Percentiles rank a stretch among this genome's conserved stretches.
Conservation (phyloP, 2,797 vertebrate species). For the Danio tinwini region DNA sequence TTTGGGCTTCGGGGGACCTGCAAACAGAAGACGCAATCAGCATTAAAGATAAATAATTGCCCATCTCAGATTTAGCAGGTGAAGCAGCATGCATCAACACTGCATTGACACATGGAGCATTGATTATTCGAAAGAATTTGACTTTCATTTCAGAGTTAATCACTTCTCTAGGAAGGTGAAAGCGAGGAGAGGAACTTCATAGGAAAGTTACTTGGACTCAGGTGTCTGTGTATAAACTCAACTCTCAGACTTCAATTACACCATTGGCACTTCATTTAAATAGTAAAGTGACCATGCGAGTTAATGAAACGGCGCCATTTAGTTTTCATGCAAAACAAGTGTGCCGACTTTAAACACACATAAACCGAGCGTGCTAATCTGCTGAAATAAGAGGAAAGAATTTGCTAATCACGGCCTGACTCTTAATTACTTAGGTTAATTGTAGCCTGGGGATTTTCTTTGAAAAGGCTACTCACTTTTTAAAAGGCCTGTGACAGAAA, state of each 20-base stretch:
- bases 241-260: conserved; percentile 58
- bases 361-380: conserved; percentile 73
- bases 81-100: conserved; percentile 23
- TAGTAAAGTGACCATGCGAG: conserved; percentile 47
- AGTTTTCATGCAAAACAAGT: conserved; percentile 60
- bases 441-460: conserved; percentile 74
- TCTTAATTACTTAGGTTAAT: conserved; percentile 83
- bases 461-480: conserved; percentile 58
- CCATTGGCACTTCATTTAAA: conserved; percentile 54
- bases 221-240: conserved; percentile 33
- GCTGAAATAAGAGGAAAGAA: conserved; percentile 75
- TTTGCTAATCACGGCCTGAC: conserved; percentile 82
- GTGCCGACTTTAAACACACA: conserved; percentile 58
- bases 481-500: conserved; percentile 61
- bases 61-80: conserved; percentile 39
- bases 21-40: conserved; percentile 50
- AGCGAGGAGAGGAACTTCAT: conserved; percentile 45
- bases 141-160: conserved; percentile 57
- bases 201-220: conserved; percentile 29
- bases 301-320: conserved; percentile 56
- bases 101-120: conserved; percentile 41
- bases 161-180: conserved; percentile 43
- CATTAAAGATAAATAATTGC: conserved; percentile 44
- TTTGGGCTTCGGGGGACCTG: conserved; percentile 69
- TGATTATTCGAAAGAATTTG: conserved; percentile 54